These are phyloP conservation scores for Hassar affinis DNA, from an alignment of 2,113 vertebrate genomes.

Conservation along the genomic window DNA sequence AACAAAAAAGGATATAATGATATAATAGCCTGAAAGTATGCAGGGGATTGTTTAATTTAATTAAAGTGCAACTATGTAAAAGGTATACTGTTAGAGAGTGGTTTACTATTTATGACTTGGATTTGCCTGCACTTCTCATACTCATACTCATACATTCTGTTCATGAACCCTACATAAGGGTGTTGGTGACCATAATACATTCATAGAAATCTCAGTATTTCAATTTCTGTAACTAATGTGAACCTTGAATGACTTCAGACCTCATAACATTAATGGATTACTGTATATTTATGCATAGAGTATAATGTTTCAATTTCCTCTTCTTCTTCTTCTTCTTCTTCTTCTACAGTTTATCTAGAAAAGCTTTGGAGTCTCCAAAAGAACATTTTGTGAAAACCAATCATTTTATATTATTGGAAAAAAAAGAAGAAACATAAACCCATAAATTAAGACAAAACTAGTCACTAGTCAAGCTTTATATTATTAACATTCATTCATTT, in stretches of 20 bases:
- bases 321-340: too few relatives aligned
- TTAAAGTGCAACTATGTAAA: neutral
- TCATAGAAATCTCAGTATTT: neutral
- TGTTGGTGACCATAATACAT: neutral
- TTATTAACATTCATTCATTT: too few relatives aligned
- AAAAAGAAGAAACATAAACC: neutral
- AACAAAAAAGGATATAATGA: neutral
- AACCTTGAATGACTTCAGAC: neutral
- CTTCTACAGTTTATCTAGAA: too few relatives aligned
- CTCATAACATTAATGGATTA: neutral
- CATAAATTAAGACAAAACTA: neutral
- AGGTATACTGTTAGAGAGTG: conserved; percentile 8
- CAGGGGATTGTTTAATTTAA: neutral
- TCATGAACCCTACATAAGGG: neutral
- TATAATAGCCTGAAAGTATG: neutral
- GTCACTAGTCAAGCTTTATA: neutral
- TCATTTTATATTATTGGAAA: neutral
- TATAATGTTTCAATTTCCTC: neutral
- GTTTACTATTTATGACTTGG: conserved; percentile 1
- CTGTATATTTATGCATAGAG: neutral
- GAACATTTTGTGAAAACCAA: neutral
- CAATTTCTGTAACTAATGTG: neutral
- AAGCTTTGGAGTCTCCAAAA: neutral
- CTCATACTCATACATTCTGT: neutral
- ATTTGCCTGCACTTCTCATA: neutral